Conservation (phyloP, 2,888 invertebrate genomes). For the Phyto melanocephala region DNA sequence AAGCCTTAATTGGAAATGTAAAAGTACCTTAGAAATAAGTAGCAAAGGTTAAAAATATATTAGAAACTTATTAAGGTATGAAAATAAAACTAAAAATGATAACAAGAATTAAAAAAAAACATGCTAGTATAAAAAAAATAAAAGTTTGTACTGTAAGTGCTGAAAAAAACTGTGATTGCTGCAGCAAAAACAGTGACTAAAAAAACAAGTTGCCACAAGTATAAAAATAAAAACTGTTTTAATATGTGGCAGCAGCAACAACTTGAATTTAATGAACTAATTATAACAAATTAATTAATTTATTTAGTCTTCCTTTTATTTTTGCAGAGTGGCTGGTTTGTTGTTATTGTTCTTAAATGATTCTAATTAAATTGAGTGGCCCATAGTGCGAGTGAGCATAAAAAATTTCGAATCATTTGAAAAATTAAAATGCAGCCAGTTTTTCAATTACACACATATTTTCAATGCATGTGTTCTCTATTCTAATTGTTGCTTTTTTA, state of each 20-base stretch:
- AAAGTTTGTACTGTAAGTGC: no score
- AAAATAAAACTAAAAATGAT: constrained; percentile 27
- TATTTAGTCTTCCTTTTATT: neutral
- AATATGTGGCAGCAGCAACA: neutral
- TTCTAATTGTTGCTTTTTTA: constrained; percentile 15
- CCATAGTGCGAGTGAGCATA: neutral
- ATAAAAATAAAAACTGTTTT: neutral
- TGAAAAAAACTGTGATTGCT: no score
- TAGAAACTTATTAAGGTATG: constrained; percentile 56
- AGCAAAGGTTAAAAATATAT: constrained; percentile 60
- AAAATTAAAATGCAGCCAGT: constrained; percentile 27
- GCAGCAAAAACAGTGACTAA: no score
- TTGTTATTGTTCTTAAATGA: constrained; percentile 40
- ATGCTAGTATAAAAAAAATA: neutral
- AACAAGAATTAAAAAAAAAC: neutral
- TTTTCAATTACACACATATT: constrained; percentile 26
- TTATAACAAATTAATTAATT: constrained; percentile 33
- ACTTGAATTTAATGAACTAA: constrained; percentile 24
- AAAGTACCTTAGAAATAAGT: constrained; percentile 37
- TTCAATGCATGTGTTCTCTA: neutral
- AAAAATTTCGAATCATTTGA: neutral
- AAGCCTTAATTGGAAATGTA: constrained; percentile 70
- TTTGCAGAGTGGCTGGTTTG: neutral
- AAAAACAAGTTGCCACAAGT: no score
- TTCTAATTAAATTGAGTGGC: constrained; percentile 54